These are phyloP conservation scores for Drosophila putrida DNA, from an alignment of 2,888 invertebrate species.

Conservation along the genomic window DNA sequence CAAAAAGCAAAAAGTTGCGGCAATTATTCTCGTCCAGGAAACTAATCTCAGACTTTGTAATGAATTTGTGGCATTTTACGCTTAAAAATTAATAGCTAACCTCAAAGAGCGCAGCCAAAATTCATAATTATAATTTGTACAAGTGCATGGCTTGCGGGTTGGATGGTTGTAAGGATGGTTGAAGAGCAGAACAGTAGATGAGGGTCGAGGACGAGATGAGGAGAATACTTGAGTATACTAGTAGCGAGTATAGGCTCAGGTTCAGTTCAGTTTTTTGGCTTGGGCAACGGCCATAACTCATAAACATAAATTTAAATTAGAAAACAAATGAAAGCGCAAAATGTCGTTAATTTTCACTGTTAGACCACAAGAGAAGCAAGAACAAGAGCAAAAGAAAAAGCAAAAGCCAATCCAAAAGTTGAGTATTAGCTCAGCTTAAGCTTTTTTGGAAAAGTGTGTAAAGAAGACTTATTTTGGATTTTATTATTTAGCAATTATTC, in stretches of 20 bases:
- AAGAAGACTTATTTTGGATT: background rate
- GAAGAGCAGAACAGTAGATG: background rate
- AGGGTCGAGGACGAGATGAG: background rate
- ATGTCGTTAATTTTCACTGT: conserved; percentile 66
- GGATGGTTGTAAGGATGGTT: background rate
- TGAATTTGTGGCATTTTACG: conserved; percentile 62
- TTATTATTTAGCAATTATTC: background rate
- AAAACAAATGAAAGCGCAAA: conserved; percentile 77
- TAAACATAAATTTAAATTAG: conserved; percentile 82
- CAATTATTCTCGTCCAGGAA: conserved; percentile 58
- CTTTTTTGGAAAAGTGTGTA: background rate
- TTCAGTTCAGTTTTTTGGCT: conserved; percentile 1
- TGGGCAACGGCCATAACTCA: conserved; percentile 65
- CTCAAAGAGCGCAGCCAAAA: conserved; percentile 62
- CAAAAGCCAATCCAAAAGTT: conserved; percentile 13
- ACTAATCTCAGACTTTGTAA: conserved; percentile 73
- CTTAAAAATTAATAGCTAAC: conserved; percentile 77
- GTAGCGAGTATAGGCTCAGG: conserved; percentile 37
- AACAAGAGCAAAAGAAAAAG: conserved; percentile 1
- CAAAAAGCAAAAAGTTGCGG: conserved; percentile 37
- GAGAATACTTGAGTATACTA: background rate
- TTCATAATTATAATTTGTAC: conserved; percentile 65
- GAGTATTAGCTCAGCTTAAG: conserved; percentile 5
- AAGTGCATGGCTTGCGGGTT: conserved; percentile 42
- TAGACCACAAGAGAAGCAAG: background rate